Conservation (phyloP, 2,888 invertebrate genomes). For the Dolichopus griseipennis region DNA sequence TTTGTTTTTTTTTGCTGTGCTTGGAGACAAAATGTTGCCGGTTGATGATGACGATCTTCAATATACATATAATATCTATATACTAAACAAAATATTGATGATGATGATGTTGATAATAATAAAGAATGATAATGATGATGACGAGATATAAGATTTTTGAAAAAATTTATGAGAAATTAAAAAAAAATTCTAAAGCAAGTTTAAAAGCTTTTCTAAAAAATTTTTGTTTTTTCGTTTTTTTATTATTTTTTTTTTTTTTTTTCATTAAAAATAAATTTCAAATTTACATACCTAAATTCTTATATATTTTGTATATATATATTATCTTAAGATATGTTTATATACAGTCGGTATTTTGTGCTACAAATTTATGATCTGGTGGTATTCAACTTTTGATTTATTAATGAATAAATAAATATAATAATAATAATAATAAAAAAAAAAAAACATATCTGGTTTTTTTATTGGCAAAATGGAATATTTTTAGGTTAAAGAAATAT, state of each 20-base stretch:
- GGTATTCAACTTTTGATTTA: conserved; percentile 1
- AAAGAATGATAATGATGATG: too few species aligned
- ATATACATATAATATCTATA: too few species aligned
- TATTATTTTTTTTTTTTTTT: not conserved
- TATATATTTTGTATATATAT: too few species aligned
- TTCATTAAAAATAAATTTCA: not conserved
- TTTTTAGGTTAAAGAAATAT: too few species aligned
- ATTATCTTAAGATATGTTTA: not conserved
- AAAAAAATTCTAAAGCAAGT: not conserved
- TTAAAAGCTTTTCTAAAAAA: not conserved
- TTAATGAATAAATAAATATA: not conserved
- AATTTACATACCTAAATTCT: not conserved
- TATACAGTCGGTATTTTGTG: not conserved
- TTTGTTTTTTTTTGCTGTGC: too few species aligned
- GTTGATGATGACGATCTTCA: not conserved
- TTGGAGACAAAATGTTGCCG: conserved; percentile 1
- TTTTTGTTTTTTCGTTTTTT: too few species aligned
- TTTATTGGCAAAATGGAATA: not conserved
- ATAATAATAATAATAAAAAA: not conserved
- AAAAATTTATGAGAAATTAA: too few species aligned
- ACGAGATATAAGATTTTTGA: too few species aligned
- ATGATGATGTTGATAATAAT: too few species aligned
- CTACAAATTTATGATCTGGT: not conserved
- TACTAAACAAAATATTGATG: too few species aligned
- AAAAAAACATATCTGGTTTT: not conserved